Base-by-base conservation (phyloP, 1,140 invertebrate species). In the Drosophila pseudoananassae region DNA sequence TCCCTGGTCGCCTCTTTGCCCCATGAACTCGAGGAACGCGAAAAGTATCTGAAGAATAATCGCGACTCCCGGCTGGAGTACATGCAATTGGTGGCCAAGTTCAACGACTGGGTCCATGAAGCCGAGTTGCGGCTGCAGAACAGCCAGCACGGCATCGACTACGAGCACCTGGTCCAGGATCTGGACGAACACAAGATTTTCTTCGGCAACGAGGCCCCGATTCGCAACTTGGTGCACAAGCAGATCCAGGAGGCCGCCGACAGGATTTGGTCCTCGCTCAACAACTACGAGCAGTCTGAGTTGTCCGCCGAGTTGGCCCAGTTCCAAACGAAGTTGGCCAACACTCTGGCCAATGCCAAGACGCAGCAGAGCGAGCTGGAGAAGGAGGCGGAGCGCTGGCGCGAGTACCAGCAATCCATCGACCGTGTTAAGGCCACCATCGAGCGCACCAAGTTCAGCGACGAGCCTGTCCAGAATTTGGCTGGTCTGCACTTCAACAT, bases 181-280 rank as follows among this genome's bases (percentile, higher is more conserved):
- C 92, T 98, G 9, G 95, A 97, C 89, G 96, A 98, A 76, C 97
- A 98, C 82, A 97, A 97, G 92, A 94, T 94, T 23, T 97, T 96
- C 93, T 97, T 97, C 80, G 95, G 95, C 72, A 95, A 94, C 43
- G 96, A 97, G 85, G 92, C 94, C 1, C 93, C 94, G 33, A 96
- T 97, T 76, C 94, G 95, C 20, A 96, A 97, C 83, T 92, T 97
- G 47, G 95, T 97, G 0, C 95, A 96, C 1, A 95, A 97, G 63
- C 94, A 95, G 58, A 96, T 97, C 72, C 96, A 97, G 81, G 95
- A 97, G 58, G 94, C 95, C 8, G 96, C 96, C 2, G 96, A 98
- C 78, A 96, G 96, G 81, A 97, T 98, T 45, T 97, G 96, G 95
- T 96, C 96, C 1, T 97, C 96, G 0, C 92, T 98, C 10, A 95